Evolutionary conservation across 2,888 invertebrate genomes (phyloP).

Genomic region (Dynastes hyllus): DNA sequence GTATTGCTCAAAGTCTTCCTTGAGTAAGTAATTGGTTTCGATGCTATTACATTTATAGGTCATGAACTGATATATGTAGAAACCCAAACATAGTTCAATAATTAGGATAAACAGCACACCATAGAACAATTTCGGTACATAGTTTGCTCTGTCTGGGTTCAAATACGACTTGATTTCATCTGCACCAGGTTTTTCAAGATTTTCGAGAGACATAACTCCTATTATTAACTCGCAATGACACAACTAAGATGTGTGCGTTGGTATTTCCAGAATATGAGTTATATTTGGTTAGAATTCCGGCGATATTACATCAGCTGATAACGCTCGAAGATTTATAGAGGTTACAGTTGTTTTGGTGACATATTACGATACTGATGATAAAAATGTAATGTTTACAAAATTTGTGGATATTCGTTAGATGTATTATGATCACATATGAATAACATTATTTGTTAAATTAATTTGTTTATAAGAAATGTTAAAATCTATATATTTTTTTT

Average conservation of each 20-base stretch:
- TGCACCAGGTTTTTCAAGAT: background rate
- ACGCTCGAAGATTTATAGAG: background rate
- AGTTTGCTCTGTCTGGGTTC: background rate
- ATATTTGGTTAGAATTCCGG: background rate
- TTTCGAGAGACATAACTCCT: background rate
- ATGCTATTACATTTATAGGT: slow-evolving; percentile 9
- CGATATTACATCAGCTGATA: background rate
- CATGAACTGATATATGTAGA: slow-evolving; percentile 1
- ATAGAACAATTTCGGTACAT: slow-evolving; percentile 11
- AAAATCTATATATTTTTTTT: background rate
- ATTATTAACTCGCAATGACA: background rate
- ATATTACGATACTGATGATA: background rate
- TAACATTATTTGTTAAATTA: background rate
- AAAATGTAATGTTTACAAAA: background rate
- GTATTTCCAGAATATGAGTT: background rate
- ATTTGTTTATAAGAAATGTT: background rate
- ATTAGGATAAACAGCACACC: slow-evolving; percentile 19
- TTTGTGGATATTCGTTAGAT: background rate
- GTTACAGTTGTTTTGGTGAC: background rate
- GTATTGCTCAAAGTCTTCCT: slow-evolving; percentile 20
- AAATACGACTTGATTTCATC: background rate
- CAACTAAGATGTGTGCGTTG: background rate
- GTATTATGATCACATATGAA: background rate
- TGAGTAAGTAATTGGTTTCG: slow-evolving; percentile 10
- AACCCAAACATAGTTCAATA: slow-evolving; percentile 28